Percentiles rank a stretch among this genome's conserved stretches.
Evolutionary conservation across 2,113 vertebrate genomes (phyloP).

Genomic region (Bubo blakistoni): DNA sequence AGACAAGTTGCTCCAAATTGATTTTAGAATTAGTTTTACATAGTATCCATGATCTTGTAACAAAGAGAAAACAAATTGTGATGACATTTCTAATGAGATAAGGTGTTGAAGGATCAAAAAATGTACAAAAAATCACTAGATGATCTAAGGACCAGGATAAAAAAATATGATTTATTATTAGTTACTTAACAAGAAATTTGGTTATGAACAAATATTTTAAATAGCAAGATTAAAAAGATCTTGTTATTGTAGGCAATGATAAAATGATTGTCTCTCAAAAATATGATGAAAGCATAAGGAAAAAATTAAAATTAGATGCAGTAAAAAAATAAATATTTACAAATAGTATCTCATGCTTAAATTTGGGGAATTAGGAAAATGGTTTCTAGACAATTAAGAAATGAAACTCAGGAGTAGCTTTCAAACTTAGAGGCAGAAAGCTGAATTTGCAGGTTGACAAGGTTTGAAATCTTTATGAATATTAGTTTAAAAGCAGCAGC

Average conservation of each 20-base stretch:
- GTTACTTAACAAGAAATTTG: neutral
- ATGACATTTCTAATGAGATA: neutral
- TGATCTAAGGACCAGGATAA: neutral
- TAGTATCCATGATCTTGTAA: neutral
- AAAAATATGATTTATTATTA: neutral
- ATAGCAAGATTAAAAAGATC: neutral
- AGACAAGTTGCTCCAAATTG: neutral
- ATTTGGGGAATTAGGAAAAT: neutral
- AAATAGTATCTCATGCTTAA: neutral
- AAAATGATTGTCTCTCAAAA: neutral
- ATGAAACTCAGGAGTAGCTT: neutral
- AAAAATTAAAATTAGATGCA: neutral
- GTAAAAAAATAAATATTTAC: neutral
- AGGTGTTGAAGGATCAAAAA: neutral
- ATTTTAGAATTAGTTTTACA: neutral
- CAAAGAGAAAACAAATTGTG: neutral
- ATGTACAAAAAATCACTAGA: accelerated
- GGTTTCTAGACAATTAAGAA: neutral
- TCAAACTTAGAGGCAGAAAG: neutral
- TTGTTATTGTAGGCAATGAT: neutral
- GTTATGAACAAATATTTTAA: neutral
- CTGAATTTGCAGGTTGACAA: neutral
- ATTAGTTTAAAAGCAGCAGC: neutral
- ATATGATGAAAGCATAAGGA: neutral
- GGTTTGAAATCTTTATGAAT: neutral